phyloP scores from a whole-genome alignment of 2,113 vertebrate genomes.

The Tichodroma muraria region DNA sequence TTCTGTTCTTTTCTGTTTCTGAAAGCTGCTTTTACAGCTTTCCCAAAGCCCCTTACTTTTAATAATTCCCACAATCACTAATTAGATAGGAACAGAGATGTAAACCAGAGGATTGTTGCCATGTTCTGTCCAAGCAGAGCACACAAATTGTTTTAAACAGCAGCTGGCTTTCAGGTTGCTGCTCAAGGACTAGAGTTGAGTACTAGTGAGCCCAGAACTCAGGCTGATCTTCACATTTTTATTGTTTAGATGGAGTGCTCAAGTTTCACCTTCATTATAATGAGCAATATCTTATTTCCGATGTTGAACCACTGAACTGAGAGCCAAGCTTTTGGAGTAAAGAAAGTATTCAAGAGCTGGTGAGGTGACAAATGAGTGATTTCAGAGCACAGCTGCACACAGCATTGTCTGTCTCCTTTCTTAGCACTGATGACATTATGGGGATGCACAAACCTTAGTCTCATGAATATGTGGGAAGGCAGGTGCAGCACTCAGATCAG shows the following conservation, averaged over 20 bases:
- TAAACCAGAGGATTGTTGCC: background rate
- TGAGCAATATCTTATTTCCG: background rate
- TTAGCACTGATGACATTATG: background rate
- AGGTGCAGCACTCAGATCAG: background rate
- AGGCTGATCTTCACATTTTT: background rate
- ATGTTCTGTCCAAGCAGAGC: background rate
- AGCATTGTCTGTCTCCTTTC: background rate
- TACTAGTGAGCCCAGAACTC: background rate
- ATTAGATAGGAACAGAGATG: background rate
- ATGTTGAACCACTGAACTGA: background rate
- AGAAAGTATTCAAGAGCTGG: background rate
- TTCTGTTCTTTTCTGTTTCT: no score
- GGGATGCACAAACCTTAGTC: background rate
- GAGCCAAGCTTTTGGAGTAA: background rate
- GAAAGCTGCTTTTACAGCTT: no score
- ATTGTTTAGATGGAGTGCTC: background rate
- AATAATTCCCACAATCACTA: no score
- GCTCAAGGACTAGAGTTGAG: background rate
- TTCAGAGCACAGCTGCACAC: background rate
- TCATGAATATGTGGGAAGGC: background rate
- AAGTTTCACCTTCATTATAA: background rate
- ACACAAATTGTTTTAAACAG: background rate
- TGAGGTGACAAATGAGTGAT: background rate
- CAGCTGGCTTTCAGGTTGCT: background rate
- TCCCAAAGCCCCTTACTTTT: no score